These are phyloP conservation scores for Procambarus clarkii DNA, from an alignment of 1,140 invertebrate genomes.

Conservation along the genomic window DNA sequence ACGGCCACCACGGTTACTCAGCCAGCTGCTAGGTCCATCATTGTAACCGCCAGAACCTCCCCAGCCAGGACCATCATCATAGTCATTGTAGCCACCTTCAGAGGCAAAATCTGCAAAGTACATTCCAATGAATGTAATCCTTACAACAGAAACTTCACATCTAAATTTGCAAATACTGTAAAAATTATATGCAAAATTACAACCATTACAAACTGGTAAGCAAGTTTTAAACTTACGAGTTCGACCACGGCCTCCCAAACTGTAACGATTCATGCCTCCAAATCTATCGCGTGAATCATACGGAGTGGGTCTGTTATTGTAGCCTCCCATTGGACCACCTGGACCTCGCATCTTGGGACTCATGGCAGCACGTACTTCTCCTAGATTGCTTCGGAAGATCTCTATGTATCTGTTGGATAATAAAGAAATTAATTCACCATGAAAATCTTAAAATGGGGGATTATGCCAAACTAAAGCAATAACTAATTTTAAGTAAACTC, in stretches of 20 bases:
- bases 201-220: neutral
- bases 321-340: conserved; percentile 74
- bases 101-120: conserved; percentile 46
- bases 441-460: neutral
- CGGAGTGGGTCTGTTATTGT: conserved; percentile 82
- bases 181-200: neutral
- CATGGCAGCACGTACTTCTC: conserved; percentile 85
- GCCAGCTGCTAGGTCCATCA: conserved; percentile 74
- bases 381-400: conserved; percentile 91
- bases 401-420: conserved; percentile 88
- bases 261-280: conserved; percentile 79
- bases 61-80: conserved; percentile 75
- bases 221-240: conserved; percentile 78
- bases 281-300: conserved; percentile 88
- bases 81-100: conserved; percentile 77
- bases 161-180: too few species aligned
- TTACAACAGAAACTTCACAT: neutral
- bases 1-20: conserved; percentile 73
- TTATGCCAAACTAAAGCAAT: neutral
- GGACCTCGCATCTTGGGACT: conserved; percentile 78
- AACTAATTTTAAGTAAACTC: neutral
- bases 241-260: conserved; percentile 76
- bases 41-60: conserved; percentile 75
- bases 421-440: neutral
- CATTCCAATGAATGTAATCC: neutral